Percentiles rank a stretch among this genome's conserved stretches.
Conservation (phyloP, 2,888 invertebrate genomes). For the Leptogaster cylindrica region DNA sequence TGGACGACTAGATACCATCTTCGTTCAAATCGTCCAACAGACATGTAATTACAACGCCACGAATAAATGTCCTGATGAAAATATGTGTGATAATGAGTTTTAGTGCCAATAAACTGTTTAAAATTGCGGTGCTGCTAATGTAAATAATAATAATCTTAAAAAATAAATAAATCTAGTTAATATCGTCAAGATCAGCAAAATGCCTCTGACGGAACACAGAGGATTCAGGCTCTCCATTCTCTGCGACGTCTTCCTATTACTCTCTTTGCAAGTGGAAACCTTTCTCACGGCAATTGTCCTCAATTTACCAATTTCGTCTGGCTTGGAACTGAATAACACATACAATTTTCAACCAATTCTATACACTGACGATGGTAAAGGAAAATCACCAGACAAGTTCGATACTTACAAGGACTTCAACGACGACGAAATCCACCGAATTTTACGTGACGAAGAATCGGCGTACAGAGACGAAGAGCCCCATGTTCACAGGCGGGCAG, state of each 20-base stretch:
- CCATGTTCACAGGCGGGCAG: constrained; percentile 42
- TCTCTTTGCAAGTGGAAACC: background rate
- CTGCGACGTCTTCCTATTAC: constrained; percentile 45
- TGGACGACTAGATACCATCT: constrained; percentile 6
- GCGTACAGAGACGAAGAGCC: constrained; percentile 53
- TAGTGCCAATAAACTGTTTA: constrained; percentile 26
- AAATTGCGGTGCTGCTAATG: constrained; percentile 16
- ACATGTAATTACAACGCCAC: background rate
- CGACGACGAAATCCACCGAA: constrained; percentile 56
- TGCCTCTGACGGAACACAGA: constrained; percentile 44
- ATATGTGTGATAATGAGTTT: constrained; percentile 30
- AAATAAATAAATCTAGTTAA: constrained; percentile 5
- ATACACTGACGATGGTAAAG: constrained; percentile 18
- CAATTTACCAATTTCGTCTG: background rate
- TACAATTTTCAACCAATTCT: constrained; percentile 4
- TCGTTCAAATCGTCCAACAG: background rate
- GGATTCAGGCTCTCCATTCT: constrained; percentile 44
- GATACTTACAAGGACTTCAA: constrained; percentile 42
- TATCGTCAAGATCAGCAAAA: constrained; percentile 16
- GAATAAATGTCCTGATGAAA: constrained; percentile 28
- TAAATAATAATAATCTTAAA: constrained; percentile 15
- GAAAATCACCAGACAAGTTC: constrained; percentile 29
- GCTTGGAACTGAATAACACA: background rate
- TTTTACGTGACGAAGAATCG: constrained; percentile 58
- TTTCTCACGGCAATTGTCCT: background rate